phyloP scores from a whole-genome alignment of 2,797 vertebrate species.

The Coendou prehensilis region DNA sequence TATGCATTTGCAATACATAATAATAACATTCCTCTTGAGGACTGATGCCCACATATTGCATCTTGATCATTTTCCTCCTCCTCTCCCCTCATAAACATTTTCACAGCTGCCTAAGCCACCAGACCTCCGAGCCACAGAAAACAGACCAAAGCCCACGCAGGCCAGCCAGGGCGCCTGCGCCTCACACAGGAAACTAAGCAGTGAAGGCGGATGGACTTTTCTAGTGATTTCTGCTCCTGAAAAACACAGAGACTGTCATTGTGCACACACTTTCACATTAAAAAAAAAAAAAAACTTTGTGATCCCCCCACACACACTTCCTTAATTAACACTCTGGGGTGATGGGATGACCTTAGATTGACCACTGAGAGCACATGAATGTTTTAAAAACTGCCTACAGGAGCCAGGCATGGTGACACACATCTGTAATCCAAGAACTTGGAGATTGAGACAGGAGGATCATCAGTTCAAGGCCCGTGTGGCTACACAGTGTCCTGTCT shows the following conservation, averaged over 20 bases:
- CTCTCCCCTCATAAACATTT: neutral
- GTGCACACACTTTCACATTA: neutral
- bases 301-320: neutral
- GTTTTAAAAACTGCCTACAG: constrained; percentile 20
- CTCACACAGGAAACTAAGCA: neutral
- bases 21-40: neutral
- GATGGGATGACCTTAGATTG: neutral
- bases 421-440: neutral
- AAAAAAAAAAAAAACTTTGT: too few relatives aligned
- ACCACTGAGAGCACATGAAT: neutral
- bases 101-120: neutral
- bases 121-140: constrained; percentile 38
- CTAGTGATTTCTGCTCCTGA: constrained; percentile 29
- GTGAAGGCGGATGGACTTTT: constrained; percentile 4
- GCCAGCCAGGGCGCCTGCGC: neutral
- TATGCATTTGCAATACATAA: neutral
- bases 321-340: neutral
- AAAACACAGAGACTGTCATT: constrained; percentile 39
- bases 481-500: neutral
- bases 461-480: neutral
- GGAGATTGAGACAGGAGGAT: neutral
- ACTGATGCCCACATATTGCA: neutral
- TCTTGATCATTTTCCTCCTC: neutral
- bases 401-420: neutral
- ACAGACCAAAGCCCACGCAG: neutral